Evolutionary conservation across 37 sponge, comb jelly and placozoan genomes (phyloP), one percentile per base, ranked within the genome.

Genomic region (Corticium candelabrum): DNA sequence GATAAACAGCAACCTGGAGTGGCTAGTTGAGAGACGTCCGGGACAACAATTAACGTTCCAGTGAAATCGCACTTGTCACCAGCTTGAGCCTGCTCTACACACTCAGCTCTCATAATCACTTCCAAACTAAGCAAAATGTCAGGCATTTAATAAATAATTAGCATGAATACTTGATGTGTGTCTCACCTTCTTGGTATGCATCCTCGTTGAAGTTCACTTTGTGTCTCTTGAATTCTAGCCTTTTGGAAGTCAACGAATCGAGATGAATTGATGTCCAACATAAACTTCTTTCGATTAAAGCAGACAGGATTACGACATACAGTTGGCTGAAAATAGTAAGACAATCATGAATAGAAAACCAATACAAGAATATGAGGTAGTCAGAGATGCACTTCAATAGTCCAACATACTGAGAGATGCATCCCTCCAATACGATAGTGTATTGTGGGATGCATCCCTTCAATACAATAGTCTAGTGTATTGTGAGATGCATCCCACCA

Each of bases 221-320:
- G 99, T 32, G 95, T 94, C 75, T 99, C 99, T 69, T 99, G 99
- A 56, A 99, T 88, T 32, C 99, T 84, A n/a, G 93, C 91, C 77
- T 99, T 99, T 85, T 99, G 99, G 38, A 99, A 99, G 80, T 99
- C 99, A 0, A 99, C 99, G 80, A 99, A 99, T 37, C 75, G 82
- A 1, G 93, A 92, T 37, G 74, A 41, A 76, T 85, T 85, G 68
- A 92, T 76, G 40, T 90, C 89, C 67, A 99, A 83, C 84, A 92
- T 86, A 84, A 99, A 99, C 35, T 87, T 75, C 41, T 78, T 77
- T 21, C 99, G 75, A 83, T 99, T 99, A 35, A 79, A 70, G 41
- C 99, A 99, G 43, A 80, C 82, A 27, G 95, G 93, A 41, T 94
- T 99, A 40, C 80, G 80, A 78, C 99, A 99, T 11, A 90, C 89